phyloP scores from a whole-genome alignment of 2,797 vertebrate genomes.

The Sebastes steindachneri region DNA sequence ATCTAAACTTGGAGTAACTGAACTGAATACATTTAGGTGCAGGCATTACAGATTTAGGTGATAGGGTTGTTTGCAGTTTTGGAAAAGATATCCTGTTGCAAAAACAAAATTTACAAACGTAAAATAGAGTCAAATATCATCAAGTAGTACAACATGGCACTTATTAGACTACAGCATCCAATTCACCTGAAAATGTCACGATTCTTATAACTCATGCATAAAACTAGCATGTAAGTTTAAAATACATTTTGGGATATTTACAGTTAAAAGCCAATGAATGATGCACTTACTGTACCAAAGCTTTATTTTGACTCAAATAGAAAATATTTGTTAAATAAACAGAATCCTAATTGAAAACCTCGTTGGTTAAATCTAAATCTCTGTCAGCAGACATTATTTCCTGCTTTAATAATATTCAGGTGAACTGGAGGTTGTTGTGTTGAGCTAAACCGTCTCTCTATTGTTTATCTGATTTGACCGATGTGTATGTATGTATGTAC shows the following conservation, averaged over 20 bases:
- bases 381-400: background rate
- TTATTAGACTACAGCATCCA: too few species aligned
- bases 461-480: background rate
- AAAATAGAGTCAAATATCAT: background rate
- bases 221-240: background rate
- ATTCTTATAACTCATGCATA: too few species aligned
- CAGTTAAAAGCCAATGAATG: background rate
- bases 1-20: too few species aligned
- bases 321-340: background rate
- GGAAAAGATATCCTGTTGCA: background rate
- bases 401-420: background rate
- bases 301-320: background rate
- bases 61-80: background rate
- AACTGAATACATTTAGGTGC: background rate
- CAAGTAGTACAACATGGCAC: rapidly evolving
- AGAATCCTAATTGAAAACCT: background rate
- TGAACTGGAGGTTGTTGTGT: background rate
- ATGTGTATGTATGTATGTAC: background rate
- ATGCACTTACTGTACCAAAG: background rate
- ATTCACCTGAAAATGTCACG: too few species aligned
- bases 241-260: background rate
- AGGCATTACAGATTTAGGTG: background rate
- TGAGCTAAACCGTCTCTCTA: background rate
- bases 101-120: background rate
- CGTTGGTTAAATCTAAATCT: background rate